A percentile compares a stretch with the other conserved stretches of the same genome.
Conservation (phyloP, 2,888 invertebrate species). For the Phengaris arion region DNA sequence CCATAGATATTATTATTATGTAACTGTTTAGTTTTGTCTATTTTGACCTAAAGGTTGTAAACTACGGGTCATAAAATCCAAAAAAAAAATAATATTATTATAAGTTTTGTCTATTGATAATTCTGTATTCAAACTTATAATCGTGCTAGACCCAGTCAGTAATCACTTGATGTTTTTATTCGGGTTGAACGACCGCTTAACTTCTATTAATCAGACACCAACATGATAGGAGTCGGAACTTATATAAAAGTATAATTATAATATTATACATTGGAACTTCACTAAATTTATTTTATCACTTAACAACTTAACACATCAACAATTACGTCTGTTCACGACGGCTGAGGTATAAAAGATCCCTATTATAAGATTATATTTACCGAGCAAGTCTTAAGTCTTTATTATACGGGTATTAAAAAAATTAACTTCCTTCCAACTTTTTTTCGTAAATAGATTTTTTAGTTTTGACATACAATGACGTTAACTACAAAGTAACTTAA, state of each 20-base stretch:
- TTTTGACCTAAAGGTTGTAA: too few species aligned
- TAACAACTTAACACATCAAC: slow-evolving; percentile 25
- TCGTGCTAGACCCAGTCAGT: background rate
- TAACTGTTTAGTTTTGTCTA: too few species aligned
- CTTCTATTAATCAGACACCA: slow-evolving; percentile 42
- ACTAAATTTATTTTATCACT: slow-evolving; percentile 26
- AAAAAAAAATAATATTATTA: too few species aligned
- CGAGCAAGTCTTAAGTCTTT: slow-evolving; percentile 6
- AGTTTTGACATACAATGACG: slow-evolving; percentile 5
- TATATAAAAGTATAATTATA: slow-evolving; percentile 3
- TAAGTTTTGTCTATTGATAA: too few species aligned
- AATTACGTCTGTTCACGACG: slow-evolving; percentile 17
- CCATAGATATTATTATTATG: too few species aligned
- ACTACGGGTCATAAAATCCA: too few species aligned
- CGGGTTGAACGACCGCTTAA: slow-evolving; percentile 46
- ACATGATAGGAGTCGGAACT: slow-evolving; percentile 31
- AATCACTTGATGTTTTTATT: slow-evolving; percentile 38
- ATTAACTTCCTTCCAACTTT: background rate
- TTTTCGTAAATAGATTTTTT: background rate
- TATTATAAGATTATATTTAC: slow-evolving; percentile 21
- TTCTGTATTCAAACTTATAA: background rate
- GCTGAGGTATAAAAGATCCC: slow-evolving; percentile 4
- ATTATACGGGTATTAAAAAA: slow-evolving; percentile 9
- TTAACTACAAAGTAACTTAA: background rate
- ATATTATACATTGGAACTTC: slow-evolving; percentile 4